Evolutionary conservation across 2,113 vertebrate species (phyloP).

Genomic region (Calypte anna): DNA sequence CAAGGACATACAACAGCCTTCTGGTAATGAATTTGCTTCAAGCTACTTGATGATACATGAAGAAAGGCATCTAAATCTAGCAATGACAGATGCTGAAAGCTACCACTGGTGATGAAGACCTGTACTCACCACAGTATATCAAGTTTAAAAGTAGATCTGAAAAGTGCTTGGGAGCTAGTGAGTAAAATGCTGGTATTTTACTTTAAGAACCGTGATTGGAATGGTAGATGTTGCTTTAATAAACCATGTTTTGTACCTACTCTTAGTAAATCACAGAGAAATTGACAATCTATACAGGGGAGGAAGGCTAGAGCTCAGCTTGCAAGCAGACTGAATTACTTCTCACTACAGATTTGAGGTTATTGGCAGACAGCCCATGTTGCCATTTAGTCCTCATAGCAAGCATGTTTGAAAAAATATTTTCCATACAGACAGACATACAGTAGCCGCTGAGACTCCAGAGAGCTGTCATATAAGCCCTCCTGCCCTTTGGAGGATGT

Average conservation of each 20-base stretch:
- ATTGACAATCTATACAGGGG: slow-evolving; percentile 23
- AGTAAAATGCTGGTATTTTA: slow-evolving; percentile 23
- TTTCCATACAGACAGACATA: slow-evolving; percentile 36
- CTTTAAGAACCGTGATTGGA: slow-evolving; percentile 9
- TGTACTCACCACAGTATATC: background rate
- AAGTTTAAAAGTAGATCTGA: slow-evolving; percentile 37
- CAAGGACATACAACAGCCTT: background rate
- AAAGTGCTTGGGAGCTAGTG: background rate
- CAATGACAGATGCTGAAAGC: background rate
- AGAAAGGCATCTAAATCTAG: slow-evolving; percentile 4
- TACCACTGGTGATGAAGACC: background rate
- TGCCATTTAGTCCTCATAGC: slow-evolving; percentile 59
- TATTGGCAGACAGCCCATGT: slow-evolving; percentile 52
- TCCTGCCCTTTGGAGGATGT: slow-evolving; percentile 11
- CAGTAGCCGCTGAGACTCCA: slow-evolving; percentile 49
- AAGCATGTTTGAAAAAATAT: slow-evolving; percentile 42
- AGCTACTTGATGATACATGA: background rate
- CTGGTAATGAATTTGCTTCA: background rate
- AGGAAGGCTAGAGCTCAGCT: slow-evolving; percentile 21
- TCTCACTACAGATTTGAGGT: slow-evolving; percentile 56
- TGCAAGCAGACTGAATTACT: slow-evolving; percentile 47
- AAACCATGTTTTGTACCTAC: slow-evolving; percentile 28
- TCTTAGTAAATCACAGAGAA: slow-evolving; percentile 36
- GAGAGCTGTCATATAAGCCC: background rate
- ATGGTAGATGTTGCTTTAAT: slow-evolving; percentile 39